Base-by-base conservation (phyloP, 2,113 vertebrate species). In the Hemibagrus wyckioides region DNA sequence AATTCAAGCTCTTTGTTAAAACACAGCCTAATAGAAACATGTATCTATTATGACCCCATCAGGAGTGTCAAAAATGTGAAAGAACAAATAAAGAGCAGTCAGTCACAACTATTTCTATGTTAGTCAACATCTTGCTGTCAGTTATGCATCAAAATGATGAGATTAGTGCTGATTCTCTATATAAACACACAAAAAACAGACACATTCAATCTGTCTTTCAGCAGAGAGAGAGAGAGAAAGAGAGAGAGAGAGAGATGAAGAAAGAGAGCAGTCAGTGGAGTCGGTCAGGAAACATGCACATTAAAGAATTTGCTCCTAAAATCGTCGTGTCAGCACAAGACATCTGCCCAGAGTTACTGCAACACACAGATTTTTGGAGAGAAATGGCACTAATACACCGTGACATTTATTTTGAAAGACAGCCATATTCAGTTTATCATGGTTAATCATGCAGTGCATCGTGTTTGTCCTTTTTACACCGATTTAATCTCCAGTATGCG, bases 151-250 rank as follows among this genome's bases (percentile, higher is more conserved):
- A 36, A 41, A 71, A 9, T 19, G 8, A 3, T 3, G 10, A 21
- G 23, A 44, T 71, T 39, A 71, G 33, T 71, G 9, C 33, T 21
- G 67, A 71, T 19, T 2, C 33, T 17, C 67, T 39, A 23, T 1
- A 33, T 61, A 28, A 6, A 30, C n/a, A 67, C 1, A 11, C 69
- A 44, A 23, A 77, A 48, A 48, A 28, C 48, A 33, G 44, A 39
- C 15, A 79, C 15, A 30, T 30, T 79, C 13, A 54, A 23, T 33
- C 15, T 9, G 15, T 50, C 75, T 54, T 30, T 54, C 28, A 54
- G 11, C 67, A 75, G 84, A 67, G 63, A 87, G 86, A 90, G 85
- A 90, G 76, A 90, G 86, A 89, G 86, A 87, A 89, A 87, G 25
- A 61, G 4, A 14, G 73, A 84, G 1, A 73, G 4, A 76, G 73